Base-by-base conservation (phyloP, 1,140 invertebrate species). In the Hylyphantes graminicola region DNA sequence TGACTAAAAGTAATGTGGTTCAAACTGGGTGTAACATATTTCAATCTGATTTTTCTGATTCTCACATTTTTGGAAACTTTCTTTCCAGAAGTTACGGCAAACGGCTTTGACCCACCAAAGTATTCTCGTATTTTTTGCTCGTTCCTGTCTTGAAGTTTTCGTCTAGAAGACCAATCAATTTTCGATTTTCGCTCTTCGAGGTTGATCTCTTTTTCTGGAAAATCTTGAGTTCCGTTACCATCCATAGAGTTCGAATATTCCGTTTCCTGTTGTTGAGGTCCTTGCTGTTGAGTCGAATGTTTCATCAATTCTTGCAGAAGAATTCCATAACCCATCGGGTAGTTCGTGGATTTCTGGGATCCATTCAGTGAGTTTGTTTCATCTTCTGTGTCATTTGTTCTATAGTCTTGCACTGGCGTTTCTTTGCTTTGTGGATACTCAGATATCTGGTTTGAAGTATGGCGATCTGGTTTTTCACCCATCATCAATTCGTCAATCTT, bases 331-430 rank as follows among this genome's bases (percentile, higher is more conserved):
- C 67, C 68, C 13, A 72, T 50, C 0, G 67, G 79, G 57, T 81
- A 81, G 15, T 81, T 73, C 9, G 73, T 21, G 9, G 79, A 55
- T 7, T 81, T 80, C 13, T 59, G 51, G 4, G 64, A 68, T 7
- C 50, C 17, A 68, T 68, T 70, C 48, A n/a, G 48, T 8, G 13
- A 13, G 6, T n/a, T 35, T 35, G 51, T 55, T 5, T 15, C n/a
- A 9, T 4, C 55, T 78, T 67, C 76, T 55, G 50, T 48, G 11
- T 78, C 9, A 13, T n/a, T 17, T 63, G 9, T 11, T 51, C 51
- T 76, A 9, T 51, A 17, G 4, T 15, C 12, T 12, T 35, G 1
- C 35, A 15, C 10, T 21, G 11, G 17, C 3, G 6, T 51, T 6
- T 17, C 59, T 12, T 53, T 76, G 3, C 4, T 7, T 12, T 9